These are phyloP conservation scores for Dusona sp. DNA, from an alignment of 2,888 invertebrate genomes.

Conservation along the genomic window DNA sequence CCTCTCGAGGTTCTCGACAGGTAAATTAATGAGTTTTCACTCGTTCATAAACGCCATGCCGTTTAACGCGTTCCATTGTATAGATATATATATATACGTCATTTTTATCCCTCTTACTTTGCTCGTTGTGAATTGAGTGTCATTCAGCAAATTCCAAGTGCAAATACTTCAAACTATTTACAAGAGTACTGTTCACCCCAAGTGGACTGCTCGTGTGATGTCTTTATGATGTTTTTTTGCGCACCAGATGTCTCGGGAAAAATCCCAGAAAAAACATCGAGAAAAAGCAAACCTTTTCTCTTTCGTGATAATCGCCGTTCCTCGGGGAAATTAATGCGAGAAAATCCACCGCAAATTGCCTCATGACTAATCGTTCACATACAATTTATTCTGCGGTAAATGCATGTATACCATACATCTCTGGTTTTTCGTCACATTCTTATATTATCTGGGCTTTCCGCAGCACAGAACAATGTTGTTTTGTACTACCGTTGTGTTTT, in stretches of 20 bases:
- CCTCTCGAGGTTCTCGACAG: constrained; percentile 23
- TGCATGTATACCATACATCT: neutral
- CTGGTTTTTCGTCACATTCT: constrained; percentile 22
- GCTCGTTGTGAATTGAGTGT: neutral
- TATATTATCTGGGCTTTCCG: neutral
- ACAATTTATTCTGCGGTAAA: constrained; percentile 37
- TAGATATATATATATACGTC: no score
- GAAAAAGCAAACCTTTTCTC: constrained; percentile 48
- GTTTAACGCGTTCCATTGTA: constrained; percentile 4
- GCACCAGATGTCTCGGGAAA: constrained; percentile 14
- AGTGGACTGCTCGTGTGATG: constrained; percentile 12
- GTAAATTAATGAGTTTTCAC: constrained; percentile 44
- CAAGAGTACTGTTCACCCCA: neutral
- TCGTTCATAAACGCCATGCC: constrained; percentile 30
- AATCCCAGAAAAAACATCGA: neutral
- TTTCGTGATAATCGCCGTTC: constrained; percentile 39
- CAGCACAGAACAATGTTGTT: constrained; percentile 10
- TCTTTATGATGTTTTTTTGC: neutral
- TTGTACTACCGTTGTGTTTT: constrained; percentile 6
- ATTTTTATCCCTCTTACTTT: constrained; percentile 12
- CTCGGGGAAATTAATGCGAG: neutral
- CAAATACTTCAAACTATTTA: constrained; percentile 12
- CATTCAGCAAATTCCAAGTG: constrained; percentile 40
- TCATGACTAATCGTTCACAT: constrained; percentile 48
- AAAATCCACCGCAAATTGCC: constrained; percentile 57